phyloP scores from a whole-genome alignment of 37 sponge, comb jelly and placozoan genomes.

The Agelas oroides region DNA sequence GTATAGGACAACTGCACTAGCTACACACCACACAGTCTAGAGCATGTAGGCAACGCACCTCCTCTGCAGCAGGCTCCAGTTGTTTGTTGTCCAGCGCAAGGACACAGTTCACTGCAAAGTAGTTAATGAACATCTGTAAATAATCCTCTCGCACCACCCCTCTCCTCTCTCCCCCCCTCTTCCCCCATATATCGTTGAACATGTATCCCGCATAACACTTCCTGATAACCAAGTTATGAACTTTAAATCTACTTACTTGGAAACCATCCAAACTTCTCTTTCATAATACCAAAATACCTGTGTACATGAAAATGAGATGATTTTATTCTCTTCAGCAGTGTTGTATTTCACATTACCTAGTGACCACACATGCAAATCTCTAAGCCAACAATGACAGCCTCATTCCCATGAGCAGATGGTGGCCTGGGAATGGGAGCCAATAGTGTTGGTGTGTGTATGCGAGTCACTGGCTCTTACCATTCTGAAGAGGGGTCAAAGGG shows the following conservation, averaged over 20 bases:
- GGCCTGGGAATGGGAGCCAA: too few species aligned
- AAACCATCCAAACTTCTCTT: constrained; percentile 78
- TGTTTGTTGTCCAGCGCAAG: constrained; percentile 25
- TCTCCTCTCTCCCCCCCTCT: too few species aligned
- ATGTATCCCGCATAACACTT: too few species aligned
- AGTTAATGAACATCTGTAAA: neutral
- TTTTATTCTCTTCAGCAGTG: too few species aligned
- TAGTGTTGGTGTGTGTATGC: too few species aligned
- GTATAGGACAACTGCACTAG: too few species aligned
- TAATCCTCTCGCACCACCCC: neutral
- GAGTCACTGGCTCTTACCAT: constrained; percentile 55
- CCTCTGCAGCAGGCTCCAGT: constrained; percentile 40
- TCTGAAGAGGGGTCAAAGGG: constrained; percentile 80
- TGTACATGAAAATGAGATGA: neutral
- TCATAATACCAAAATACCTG: constrained; percentile 70
- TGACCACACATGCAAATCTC: too few species aligned
- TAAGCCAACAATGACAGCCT: too few species aligned
- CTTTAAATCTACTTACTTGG: constrained; percentile 60
- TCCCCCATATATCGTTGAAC: too few species aligned
- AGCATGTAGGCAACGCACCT: constrained; percentile 29
- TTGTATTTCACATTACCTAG: too few species aligned
- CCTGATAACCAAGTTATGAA: too few species aligned
- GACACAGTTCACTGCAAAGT: constrained; percentile 37
- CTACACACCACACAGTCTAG: neutral
- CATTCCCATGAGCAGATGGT: too few species aligned